Percentiles rank a stretch among this genome's conserved stretches.
Evolutionary conservation across 2,797 vertebrate species (phyloP).

Genomic region (Lepilemur ruficaudatus): DNA sequence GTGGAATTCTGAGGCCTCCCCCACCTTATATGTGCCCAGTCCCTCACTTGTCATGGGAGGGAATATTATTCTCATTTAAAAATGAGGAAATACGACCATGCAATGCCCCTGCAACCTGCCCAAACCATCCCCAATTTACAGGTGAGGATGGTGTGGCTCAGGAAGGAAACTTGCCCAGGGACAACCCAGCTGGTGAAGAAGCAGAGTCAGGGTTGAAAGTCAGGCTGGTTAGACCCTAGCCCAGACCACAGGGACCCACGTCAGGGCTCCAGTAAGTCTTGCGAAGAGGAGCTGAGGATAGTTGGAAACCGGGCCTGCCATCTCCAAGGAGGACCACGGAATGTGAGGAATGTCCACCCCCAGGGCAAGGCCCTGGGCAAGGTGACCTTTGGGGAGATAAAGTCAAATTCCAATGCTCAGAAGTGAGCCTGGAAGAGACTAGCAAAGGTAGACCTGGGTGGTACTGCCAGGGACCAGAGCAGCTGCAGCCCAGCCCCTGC

Average conservation of each 20-base stretch:
- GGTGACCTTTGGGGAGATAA: conserved; percentile 76
- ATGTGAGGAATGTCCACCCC: conserved; percentile 73
- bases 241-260: not conserved
- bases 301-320: not conserved
- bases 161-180: not conserved
- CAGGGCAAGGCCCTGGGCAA: conserved; percentile 54
- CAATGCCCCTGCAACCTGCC: not conserved
- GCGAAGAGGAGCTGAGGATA: not conserved
- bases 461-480: conserved; percentile 37
- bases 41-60: not conserved
- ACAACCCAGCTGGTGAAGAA: not conserved
- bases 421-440: not conserved
- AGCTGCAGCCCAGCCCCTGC: not conserved
- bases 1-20: not conserved
- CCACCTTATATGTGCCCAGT: too few species aligned
- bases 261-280: not conserved
- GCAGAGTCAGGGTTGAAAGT: not conserved
- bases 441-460: conserved; percentile 21
- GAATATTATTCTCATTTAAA: not conserved
- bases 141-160: not conserved
- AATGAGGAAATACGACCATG: not conserved
- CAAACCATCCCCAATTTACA: not conserved
- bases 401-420: conserved; percentile 60
- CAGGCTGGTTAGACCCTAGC: not conserved
- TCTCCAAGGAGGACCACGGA: conserved; percentile 38